Conservation (phyloP, 1,140 invertebrate species). For the Ostrea edulis region DNA sequence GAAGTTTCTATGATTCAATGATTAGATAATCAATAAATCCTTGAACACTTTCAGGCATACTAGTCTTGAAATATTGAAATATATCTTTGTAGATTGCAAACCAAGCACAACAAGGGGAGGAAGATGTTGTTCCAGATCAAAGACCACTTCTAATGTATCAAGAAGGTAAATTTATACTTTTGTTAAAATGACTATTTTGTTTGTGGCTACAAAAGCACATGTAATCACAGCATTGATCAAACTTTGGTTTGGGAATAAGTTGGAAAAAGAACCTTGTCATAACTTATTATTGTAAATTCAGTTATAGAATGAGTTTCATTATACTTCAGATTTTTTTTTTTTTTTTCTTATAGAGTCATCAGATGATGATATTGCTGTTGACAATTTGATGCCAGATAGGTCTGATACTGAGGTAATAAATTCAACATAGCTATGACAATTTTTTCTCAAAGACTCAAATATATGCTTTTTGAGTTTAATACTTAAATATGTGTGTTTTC, state of each 20-base stretch:
- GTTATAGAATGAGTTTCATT: too few species aligned
- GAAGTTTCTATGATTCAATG: too few species aligned
- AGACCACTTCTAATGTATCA: slow-evolving; percentile 72
- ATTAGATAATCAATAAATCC: too few species aligned
- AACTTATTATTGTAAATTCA: too few species aligned
- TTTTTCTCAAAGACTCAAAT: too few species aligned
- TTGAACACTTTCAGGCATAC: too few species aligned
- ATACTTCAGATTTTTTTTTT: background rate
- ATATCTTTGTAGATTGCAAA: slow-evolving; percentile 49
- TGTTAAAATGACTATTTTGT: too few species aligned
- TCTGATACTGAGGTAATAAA: slow-evolving; percentile 57
- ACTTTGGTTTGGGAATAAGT: too few species aligned
- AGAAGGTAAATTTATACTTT: slow-evolving; percentile 66
- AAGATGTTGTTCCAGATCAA: slow-evolving; percentile 58
- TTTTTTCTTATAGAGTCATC: slow-evolving; percentile 43
- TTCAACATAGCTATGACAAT: background rate
- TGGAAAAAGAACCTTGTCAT: too few species aligned
- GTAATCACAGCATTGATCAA: too few species aligned
- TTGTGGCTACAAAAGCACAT: too few species aligned
- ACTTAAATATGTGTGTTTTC: background rate
- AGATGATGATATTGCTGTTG: slow-evolving; percentile 60
- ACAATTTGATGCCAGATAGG: slow-evolving; percentile 50
- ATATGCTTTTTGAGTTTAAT: background rate
- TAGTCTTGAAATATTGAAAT: background rate
- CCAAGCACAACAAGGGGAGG: slow-evolving; percentile 64